Evolutionary conservation across 2,113 vertebrate species (phyloP).

Genomic region (Ptilonorhynchus violaceus): DNA sequence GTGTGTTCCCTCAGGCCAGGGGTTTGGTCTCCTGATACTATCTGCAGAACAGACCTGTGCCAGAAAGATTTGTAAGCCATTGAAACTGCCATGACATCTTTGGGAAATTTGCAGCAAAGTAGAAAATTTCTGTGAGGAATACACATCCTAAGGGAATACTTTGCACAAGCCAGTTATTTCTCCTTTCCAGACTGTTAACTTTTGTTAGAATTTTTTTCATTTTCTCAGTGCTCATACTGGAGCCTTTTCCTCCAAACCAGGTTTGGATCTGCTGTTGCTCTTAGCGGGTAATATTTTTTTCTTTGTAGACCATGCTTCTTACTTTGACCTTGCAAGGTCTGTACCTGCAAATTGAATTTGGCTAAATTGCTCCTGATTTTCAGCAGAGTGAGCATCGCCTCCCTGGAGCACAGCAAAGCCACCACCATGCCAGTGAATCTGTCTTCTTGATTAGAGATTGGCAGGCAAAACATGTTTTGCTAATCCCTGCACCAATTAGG

Average conservation of each 20-base stretch:
- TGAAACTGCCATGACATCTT: not conserved
- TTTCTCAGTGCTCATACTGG: not conserved
- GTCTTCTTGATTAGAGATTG: constrained; percentile 24
- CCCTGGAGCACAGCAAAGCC: not conserved
- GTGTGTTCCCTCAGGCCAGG: not conserved
- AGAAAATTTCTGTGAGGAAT: not conserved
- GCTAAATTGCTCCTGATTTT: constrained; percentile 24
- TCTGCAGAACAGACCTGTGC: not conserved
- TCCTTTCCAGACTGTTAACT: not conserved
- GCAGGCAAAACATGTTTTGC: constrained; percentile 23
- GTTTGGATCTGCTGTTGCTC: not conserved
- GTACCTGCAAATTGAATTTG: constrained; percentile 36
- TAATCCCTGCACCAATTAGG: not conserved
- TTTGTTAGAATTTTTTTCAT: not conserved
- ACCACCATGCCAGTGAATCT: not conserved
- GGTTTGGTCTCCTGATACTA: not conserved
- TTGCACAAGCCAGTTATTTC: not conserved
- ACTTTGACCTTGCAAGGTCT: constrained; percentile 23
- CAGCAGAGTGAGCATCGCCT: not conserved
- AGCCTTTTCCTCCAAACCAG: not conserved
- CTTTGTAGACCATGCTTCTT: not conserved
- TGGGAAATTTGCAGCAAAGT: not conserved
- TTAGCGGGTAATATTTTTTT: not conserved
- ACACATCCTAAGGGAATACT: not conserved
- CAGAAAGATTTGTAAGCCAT: not conserved